Base-by-base conservation (phyloP, 2,888 invertebrate species). In the Thereva unica region DNA sequence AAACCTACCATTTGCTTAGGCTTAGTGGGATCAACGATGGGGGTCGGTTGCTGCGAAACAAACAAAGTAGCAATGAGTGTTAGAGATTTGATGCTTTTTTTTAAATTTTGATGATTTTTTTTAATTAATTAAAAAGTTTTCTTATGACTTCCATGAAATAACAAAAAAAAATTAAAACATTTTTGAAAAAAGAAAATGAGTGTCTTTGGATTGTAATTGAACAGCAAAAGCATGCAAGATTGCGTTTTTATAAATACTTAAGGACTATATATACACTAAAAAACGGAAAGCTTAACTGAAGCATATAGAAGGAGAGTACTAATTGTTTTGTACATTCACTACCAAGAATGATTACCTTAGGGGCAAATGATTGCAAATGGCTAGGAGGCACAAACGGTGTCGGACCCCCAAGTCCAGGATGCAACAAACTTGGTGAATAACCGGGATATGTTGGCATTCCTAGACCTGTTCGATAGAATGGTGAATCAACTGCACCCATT, bases 351-450 rank as follows among this genome's bases (percentile, higher is more conserved):
- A 2, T 80, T 84, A 94, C 95, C 91, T 94, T 94, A 75, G 93
- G 93, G 74, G 94, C 91, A 80, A 93, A 94, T 45, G 93, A 86
- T 71, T 92, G 88, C 73, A 93, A 83, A 76, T 94, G 93, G 78
- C 89, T 90, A 40, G 95, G 93, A 69, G 94, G 93, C 75, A 91
- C 92, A 80, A 95, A 95, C 7, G 95, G 94, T 61, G 93, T 91
- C 37, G 91, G 86, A 52, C 89, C 87, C 38, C 88, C 86, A 69
- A 90, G 83, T 64, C 89, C 87, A 52, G 92, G 90, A 82, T 92
- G 93, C 70, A 93, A 83, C 66, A 93, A 82, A 69, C 93, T 87
- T 23, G 92, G 87, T 44, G 89, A 89, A 77, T 90, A 89, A 45
- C 88, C 87, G 1, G 93, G 89, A 80, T 93, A 94, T 69, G 89